Evolutionary conservation across 92 coral and sea anemone genomes (phyloP).

Genomic region (Paramuricea clavata): DNA sequence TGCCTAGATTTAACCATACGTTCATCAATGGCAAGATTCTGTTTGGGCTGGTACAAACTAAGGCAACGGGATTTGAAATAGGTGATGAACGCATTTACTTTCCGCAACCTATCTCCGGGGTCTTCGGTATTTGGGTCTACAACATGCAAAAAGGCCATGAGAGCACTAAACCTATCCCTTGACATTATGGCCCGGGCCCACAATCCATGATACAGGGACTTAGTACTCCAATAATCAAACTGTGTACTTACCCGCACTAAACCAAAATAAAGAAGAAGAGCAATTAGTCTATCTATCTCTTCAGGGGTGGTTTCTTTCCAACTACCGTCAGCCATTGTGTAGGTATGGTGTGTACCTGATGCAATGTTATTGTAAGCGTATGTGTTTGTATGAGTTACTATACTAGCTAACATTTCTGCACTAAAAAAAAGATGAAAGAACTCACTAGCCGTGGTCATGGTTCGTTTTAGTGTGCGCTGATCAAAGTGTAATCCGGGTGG

Average conservation of each 20-base stretch:
- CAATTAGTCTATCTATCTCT: conserved; percentile 64
- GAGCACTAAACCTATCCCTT: conserved; percentile 57
- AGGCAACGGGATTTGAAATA: conserved; percentile 63
- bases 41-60: conserved; percentile 65
- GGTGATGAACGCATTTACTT: conserved; percentile 57
- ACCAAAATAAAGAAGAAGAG: conserved; percentile 69
- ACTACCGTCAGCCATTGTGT: conserved; percentile 64
- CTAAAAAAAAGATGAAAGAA: conserved; percentile 67
- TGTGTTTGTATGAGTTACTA: conserved; percentile 65
- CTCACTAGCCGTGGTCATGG: conserved; percentile 70
- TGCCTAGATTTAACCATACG: conserved; percentile 69
- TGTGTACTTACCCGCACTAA: conserved; percentile 56
- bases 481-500: too few relatives aligned
- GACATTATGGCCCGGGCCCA: conserved; percentile 71
- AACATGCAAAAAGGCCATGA: conserved; percentile 70
- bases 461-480: neutral
- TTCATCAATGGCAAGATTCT: conserved; percentile 72
- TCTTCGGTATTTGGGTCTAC: conserved; percentile 65
- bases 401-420: conserved; percentile 45
- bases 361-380: conserved; percentile 63
- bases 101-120: conserved; percentile 58
- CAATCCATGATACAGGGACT: conserved; percentile 72
- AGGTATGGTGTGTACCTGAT: conserved; percentile 58
- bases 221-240: conserved; percentile 68
- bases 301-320: conserved; percentile 73